Evolutionary conservation across 1,140 invertebrate genomes (phyloP), one percentile per base, ranked within the genome.

Genomic region (Scaptodrosophila lebanonensis): DNA sequence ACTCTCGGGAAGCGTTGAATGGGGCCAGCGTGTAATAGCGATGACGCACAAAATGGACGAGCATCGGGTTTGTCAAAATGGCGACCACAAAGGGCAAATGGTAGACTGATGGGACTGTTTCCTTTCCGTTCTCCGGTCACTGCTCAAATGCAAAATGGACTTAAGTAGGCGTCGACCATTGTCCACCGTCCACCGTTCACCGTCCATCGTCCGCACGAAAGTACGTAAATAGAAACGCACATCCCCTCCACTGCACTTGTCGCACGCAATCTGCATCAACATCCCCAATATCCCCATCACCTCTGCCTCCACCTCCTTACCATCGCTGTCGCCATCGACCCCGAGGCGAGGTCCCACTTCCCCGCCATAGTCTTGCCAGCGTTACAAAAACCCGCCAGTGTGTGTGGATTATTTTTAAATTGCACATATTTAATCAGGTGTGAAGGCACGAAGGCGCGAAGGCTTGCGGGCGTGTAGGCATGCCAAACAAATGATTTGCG

Each of bases 351-450:
- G n/a, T n/a, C n/a, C n/a, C n/a, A n/a, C n/a, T n/a, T n/a, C n/a
- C n/a, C n/a, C n/a, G n/a, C n/a, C n/a, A n/a, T n/a, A n/a, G n/a
- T n/a, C n/a, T n/a, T n/a, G n/a, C n/a, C n/a, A n/a, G n/a, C n/a
- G n/a, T n/a, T n/a, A n/a, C 27, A 39, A 29, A n/a, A 50, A 27
- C 11, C 16, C 13, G 20, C 6, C 35, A 63, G 42, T n/a, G 40
- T 38, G 42, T 49, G 17, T 45, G 50, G 51, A 70, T 76, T 71
- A 76, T 76, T 71, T 76, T 72, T 66, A 66, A 77, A 76, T 49
- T 58, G 52, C 62, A 65, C 36, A 63, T 71, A 67, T 79, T 76
- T 76, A 72, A 79, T 64, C 73, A 76, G 65, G 67, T 76, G 72
- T 51, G 38, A 47, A 36, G 39, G 47, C 32, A 33, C 27, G 13